These are phyloP conservation scores for Synanthedon myopaeformis DNA, from an alignment of 2,888 invertebrate genomes.

Conservation along the genomic window DNA sequence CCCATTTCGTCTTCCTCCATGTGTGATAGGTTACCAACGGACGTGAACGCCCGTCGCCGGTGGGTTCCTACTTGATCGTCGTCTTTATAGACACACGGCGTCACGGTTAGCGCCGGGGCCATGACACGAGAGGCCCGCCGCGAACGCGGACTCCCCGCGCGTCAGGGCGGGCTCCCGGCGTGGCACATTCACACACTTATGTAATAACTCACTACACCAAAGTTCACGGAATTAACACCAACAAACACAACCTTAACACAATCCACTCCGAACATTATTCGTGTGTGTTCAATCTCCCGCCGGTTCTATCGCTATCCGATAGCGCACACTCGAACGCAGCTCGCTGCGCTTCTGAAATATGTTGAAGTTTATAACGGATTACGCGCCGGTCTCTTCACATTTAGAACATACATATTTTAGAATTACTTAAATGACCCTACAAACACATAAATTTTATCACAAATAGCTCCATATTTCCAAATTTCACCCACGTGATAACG, in stretches of 20 bases:
- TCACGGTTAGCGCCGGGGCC: conserved; percentile 94
- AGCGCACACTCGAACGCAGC: conserved; percentile 27
- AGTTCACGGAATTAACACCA: conserved; percentile 38
- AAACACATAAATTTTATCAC: conserved; percentile 19
- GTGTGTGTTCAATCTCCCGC: conserved; percentile 37
- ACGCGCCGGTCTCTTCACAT: conserved; percentile 43
- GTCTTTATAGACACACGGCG: conserved; percentile 46
- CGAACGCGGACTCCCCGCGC: conserved; percentile 48
- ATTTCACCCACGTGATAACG: conserved; percentile 69
- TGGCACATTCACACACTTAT: conserved; percentile 52
- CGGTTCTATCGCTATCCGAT: conserved; percentile 43
- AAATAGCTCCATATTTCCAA: conserved; percentile 40
- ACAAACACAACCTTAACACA: conserved; percentile 33
- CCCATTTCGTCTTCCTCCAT: conserved; percentile 73
- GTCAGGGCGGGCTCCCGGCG: conserved; percentile 47
- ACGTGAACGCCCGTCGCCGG: conserved; percentile 55
- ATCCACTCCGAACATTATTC: conserved; percentile 28
- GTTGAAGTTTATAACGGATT: conserved; percentile 35
- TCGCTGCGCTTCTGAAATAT: conserved; percentile 57
- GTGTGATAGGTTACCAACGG: conserved; percentile 67
- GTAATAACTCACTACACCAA: conserved; percentile 30
- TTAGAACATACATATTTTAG: conserved; percentile 17
- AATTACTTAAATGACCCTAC: conserved; percentile 10
- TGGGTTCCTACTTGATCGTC: conserved; percentile 27
- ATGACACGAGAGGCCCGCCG: conserved; percentile 80